Evolutionary conservation across 2,797 vertebrate species (phyloP), one percentile per base, ranked within the genome.

Genomic region (Enteromius radiatus): DNA sequence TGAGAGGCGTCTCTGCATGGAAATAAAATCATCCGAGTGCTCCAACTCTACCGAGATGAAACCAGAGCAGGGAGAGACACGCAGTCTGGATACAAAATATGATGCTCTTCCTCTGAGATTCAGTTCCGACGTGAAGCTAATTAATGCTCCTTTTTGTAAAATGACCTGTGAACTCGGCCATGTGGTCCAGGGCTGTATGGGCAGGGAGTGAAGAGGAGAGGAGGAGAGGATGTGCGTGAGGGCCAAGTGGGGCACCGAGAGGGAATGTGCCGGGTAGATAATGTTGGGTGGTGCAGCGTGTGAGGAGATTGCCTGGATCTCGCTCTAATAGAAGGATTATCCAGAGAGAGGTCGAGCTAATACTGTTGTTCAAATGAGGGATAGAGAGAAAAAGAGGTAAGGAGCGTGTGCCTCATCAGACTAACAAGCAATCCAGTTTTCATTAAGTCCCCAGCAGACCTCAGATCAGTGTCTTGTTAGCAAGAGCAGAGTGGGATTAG

Each of bases 101-200:
- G 81, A 91, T 67, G 84, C 61, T 59, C 47, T 82, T 75, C 73
- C 73, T 82, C 33, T 15, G 28, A 76, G 73, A 82, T 82, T 76
- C 73, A 45, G 73, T 14, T 41, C 47, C 8, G 28, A 17, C 59
- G 59, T 47, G 64, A 69, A 86, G 88, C 80, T 93, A 93, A 94
- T 93, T 92, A 92, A 91, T 86, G 81, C 88, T 89, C 81, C 76
- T 92, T 90, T 75, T 93, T 90, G 84, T 88, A 81, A 89, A 91
- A 84, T 91, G 90, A 93, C 92, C 91, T 90, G 88, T 90, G 89
- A 85, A 87, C 89, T 84, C 87, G 77, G 74, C 84, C 70, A 63
- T 87, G 88, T 63, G 67, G 70, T 77, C 47, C 19, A 6, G 71
- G 59, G 52, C 8, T 49, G 83, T 33, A 23, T 4, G 33, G 23